Conservation (phyloP, 1,140 invertebrate species). For the Pseudomyrmex concolor region DNA sequence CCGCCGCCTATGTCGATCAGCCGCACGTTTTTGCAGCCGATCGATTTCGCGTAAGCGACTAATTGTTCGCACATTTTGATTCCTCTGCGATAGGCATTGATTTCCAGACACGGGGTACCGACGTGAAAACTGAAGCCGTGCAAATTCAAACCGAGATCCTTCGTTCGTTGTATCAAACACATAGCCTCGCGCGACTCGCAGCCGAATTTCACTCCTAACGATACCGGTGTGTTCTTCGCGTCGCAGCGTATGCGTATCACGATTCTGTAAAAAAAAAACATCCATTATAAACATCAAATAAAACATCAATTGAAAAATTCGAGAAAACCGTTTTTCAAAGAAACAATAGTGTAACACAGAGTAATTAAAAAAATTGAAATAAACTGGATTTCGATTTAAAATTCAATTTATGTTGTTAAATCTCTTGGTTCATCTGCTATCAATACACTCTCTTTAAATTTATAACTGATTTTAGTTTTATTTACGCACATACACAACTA, state of each 20-base stretch:
- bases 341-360: too few species aligned
- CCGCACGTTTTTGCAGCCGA: conserved; percentile 89
- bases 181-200: conserved; percentile 93
- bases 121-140: conserved; percentile 96
- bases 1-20: conserved; percentile 94
- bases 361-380: too few species aligned
- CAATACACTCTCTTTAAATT: too few species aligned
- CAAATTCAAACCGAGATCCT: conserved; percentile 90
- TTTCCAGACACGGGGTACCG: conserved; percentile 92
- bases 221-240: conserved; percentile 90
- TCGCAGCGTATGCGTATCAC: conserved; percentile 96
- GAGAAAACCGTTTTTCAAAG: not conserved
- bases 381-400: too few species aligned
- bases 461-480: too few species aligned
- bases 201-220: conserved; percentile 97
- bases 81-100: conserved; percentile 89
- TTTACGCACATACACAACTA: not conserved
- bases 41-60: conserved; percentile 88
- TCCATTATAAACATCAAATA: too few species aligned
- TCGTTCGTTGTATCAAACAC: conserved; percentile 90
- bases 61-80: conserved; percentile 88
- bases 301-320: too few species aligned
- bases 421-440: too few species aligned
- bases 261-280: conserved; percentile 86
- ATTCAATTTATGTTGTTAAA: too few species aligned